Evolutionary conservation across 92 coral and sea anemone species (phyloP), one percentile per base, ranked within the genome.

Genomic region (Chrysogorgia sp.): DNA sequence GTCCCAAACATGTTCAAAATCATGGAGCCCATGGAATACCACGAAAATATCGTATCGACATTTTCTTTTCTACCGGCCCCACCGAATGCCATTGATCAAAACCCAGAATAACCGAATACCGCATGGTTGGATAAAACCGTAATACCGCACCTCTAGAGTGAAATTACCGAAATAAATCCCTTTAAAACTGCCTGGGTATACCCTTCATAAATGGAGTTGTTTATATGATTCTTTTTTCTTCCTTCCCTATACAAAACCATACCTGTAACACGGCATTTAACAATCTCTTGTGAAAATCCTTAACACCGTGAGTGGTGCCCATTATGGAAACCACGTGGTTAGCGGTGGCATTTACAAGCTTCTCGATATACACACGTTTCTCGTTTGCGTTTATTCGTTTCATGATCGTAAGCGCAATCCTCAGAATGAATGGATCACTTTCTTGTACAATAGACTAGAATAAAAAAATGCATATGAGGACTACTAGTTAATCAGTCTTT

Each of bases 241-340:
- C 43, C 43, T 4, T 37, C 12, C 43, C 43, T 4, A 4, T 37
- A 5, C 43, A 37, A 37, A 37, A 37, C 43, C 63, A 4, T 57
- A 57, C 63, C 63, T 57, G 31, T 57, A 57, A 57, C 29, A 57
- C 63, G 8, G 63, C 17, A 2, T 14, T 57, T 29, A 57, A 15
- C 30, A 57, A 19, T 57, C 63, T 14, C 34, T 29, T 14, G 29
- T 29, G 63, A 29, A 57, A 57, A 13, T 8, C 7, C 17, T 57
- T 57, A 2, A 57, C 23, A 13, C 63, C 63, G 17, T 57, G 63
- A 29, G 30, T 55, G 33, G 79, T 48, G 32, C 35, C 35, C 79
- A 55, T 85, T 81, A 89, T 93, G 40, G 92, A 92, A 5, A 92
- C 90, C 40, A 93, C 75, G 65, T 91, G 97, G 28, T 89, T 69